Evolutionary conservation across 2,888 invertebrate genomes (phyloP).

Genomic region (Girardia tigrina): DNA sequence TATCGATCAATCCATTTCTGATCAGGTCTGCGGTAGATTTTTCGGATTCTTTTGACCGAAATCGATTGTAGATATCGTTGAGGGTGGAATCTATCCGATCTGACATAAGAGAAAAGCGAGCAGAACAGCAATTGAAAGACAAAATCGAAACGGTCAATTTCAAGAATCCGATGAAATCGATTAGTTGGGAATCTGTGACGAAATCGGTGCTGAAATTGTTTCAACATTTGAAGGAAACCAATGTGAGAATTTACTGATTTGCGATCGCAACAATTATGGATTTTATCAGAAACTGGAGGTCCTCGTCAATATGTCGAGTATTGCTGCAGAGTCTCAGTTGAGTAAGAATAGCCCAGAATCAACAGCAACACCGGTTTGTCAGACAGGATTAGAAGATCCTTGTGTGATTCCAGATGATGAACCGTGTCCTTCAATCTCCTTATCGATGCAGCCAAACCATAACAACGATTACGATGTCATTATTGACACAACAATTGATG

Average conservation of each 20-base stretch:
- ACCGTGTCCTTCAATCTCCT: background rate
- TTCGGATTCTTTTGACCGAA: no score
- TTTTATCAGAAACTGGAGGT: background rate
- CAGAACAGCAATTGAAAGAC: background rate
- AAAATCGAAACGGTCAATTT: constrained; percentile 8
- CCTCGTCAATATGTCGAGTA: background rate
- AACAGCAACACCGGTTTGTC: no score
- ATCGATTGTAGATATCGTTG: background rate
- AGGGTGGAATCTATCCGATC: background rate
- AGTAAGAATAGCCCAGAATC: no score
- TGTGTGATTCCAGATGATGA: no score
- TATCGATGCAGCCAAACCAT: background rate
- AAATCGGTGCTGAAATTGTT: constrained; percentile 3
- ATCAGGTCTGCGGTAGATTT: no score
- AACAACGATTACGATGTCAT: background rate
- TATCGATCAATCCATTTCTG: background rate
- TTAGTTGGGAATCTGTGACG: background rate
- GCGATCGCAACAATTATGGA: background rate
- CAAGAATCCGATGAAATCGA: background rate
- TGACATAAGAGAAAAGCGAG: background rate
- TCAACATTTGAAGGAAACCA: constrained; percentile 15
- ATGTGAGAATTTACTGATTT: background rate
- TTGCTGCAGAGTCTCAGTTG: background rate
- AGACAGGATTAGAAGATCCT: no score
- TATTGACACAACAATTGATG: background rate